Conservation (phyloP, 2,888 invertebrate genomes). For the Drosophila sordidula region DNA sequence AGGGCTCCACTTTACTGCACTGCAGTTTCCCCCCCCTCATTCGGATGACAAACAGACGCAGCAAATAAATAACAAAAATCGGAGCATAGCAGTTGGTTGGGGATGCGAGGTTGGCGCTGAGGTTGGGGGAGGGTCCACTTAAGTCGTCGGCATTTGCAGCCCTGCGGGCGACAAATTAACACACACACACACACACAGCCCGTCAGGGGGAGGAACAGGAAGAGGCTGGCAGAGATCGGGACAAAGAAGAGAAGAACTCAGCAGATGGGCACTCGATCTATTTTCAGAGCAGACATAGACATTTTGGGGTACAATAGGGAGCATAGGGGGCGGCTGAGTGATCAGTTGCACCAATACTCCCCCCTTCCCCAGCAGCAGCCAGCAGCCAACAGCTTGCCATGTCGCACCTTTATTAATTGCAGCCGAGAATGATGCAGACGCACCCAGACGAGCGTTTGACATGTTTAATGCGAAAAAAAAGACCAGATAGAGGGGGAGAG, state of each 20-base stretch:
- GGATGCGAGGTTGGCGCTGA: background rate
- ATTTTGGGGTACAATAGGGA: slow-evolving; percentile 6
- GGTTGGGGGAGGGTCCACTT: slow-evolving; percentile 48
- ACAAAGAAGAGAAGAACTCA: slow-evolving; percentile 22
- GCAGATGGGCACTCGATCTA: slow-evolving; percentile 38
- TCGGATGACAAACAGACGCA: slow-evolving; percentile 76
- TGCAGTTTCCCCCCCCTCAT: slow-evolving; percentile 11
- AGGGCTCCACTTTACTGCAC: background rate
- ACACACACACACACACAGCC: slow-evolving; percentile 14
- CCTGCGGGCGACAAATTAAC: slow-evolving; percentile 67
- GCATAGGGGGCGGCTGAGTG: slow-evolving; percentile 22
- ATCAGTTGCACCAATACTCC: slow-evolving; percentile 30
- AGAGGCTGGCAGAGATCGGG: slow-evolving; percentile 11
- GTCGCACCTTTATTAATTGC: slow-evolving; percentile 83
- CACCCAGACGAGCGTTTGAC: slow-evolving; percentile 73
- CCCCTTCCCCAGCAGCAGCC: no score
- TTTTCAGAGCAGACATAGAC: slow-evolving; percentile 45
- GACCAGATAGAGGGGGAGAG: background rate
- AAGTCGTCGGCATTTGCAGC: slow-evolving; percentile 49
- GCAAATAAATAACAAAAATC: slow-evolving; percentile 72
- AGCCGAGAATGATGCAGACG: slow-evolving; percentile 62
- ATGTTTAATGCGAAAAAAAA: slow-evolving; percentile 77
- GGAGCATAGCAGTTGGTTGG: background rate
- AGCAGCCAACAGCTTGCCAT: slow-evolving; percentile 54
- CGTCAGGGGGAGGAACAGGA: slow-evolving; percentile 44